phyloP scores from a whole-genome alignment of 1,140 invertebrate genomes.

The Brachionus koreanus region DNA sequence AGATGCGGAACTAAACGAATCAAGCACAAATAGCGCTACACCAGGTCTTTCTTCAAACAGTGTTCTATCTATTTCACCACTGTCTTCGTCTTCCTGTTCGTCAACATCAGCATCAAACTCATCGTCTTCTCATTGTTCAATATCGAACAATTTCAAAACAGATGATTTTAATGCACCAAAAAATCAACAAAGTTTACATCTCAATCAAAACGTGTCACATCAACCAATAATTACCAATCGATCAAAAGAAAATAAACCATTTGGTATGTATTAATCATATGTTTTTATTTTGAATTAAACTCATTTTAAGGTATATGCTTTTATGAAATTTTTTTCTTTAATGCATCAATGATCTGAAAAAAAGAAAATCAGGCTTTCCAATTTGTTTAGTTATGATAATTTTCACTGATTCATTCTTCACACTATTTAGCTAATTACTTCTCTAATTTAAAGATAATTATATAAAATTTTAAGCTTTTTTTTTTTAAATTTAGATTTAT shows the following conservation, averaged over 20 bases:
- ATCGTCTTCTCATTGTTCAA: constrained; percentile 12
- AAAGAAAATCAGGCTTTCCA: neutral
- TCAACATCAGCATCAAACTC: constrained; percentile 15
- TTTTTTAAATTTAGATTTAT: no score
- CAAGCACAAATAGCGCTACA: neutral
- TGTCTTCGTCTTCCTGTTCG: constrained; percentile 28
- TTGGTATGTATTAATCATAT: constrained; percentile 3
- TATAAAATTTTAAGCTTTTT: no score
- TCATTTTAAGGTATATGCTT: neutral
- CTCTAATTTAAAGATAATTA: neutral
- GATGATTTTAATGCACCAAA: neutral
- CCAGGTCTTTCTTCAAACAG: neutral
- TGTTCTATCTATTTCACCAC: constrained; percentile 3
- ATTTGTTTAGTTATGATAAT: neutral
- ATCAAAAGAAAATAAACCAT: constrained; percentile 44
- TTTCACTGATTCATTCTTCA: neutral
- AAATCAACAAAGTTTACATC: neutral
- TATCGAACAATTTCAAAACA: neutral
- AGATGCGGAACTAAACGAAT: constrained; percentile 22
- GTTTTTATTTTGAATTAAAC: neutral
- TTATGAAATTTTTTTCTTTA: neutral
- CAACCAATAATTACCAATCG: constrained; percentile 44
- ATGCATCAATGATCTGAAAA: neutral
- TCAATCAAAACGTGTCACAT: neutral
- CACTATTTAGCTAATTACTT: neutral